Base-by-base conservation (phyloP, 2,113 vertebrate species). In the Conger conger region DNA sequence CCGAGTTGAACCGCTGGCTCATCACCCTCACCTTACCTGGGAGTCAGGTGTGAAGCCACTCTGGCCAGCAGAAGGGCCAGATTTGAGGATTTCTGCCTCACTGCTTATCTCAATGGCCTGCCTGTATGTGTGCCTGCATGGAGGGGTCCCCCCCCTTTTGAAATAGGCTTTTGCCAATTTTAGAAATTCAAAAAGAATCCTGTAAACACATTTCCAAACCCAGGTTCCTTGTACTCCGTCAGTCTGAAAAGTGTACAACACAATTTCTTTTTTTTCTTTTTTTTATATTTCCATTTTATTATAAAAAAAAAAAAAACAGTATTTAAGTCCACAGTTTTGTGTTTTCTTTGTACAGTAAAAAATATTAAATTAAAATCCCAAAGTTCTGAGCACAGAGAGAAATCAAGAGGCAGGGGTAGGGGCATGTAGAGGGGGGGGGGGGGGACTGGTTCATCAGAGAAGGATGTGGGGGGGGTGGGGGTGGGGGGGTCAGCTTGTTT, bases 301-400 rank as follows among this genome's bases (percentile, higher is more conserved):
- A 93, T 86, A 92, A 92, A 93, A 87, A 87, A 79, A 92, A 92
- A 93, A 87, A 87, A 79, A 86, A 89, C 92, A 93, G 92, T 81
- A 85, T 86, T 82, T 53, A 90, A 92, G 87, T 93, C 88, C 89
- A 93, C 82, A 90, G 82, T 84, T 87, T 84, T 57, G 73, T 82
- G 80, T 88, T 90, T 93, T 92, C 86, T 94, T 91, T 95, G 91
- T 94, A 95, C 93, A 95, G 91, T 92, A 92, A 91, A 90, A 90
- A 93, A 92, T 91, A 87, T 89, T 91, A 93, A 90, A 77, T 68
- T 89, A 87, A 89, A 92, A 92, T 88, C 83, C 84, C 86, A 88
- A 81, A 84, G 82, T 87, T 87, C 79, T 88, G 80, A 87, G 76
- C 81, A 88, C 76, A 84, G 89, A 88, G 89, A 88, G 82, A 90